Evolutionary conservation across 2,888 invertebrate species (phyloP).

Genomic region (Diarsia mendica): DNA sequence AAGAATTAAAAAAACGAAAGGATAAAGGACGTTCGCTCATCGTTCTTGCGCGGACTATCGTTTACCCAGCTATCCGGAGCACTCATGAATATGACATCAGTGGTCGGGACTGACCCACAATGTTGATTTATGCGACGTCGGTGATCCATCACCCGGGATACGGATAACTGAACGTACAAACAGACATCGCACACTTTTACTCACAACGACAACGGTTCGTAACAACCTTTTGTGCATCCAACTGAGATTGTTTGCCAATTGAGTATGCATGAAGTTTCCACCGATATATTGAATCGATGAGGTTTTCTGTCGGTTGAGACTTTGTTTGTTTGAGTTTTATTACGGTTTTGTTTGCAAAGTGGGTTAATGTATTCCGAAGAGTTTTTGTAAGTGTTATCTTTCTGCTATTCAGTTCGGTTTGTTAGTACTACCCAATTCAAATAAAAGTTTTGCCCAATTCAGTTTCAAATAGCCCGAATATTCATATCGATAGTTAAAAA

Average conservation of each 20-base stretch:
- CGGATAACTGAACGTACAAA: slow-evolving; percentile 68
- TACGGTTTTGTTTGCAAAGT: slow-evolving; percentile 60
- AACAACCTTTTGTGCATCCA: slow-evolving; percentile 68
- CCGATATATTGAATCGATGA: slow-evolving; percentile 74
- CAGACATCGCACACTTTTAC: slow-evolving; percentile 72
- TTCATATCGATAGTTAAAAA: background rate
- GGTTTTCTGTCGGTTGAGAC: slow-evolving; percentile 67
- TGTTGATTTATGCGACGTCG: slow-evolving; percentile 83
- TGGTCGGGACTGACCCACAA: slow-evolving; percentile 77
- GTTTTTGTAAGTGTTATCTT: slow-evolving; percentile 42
- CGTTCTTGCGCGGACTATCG: slow-evolving; percentile 73
- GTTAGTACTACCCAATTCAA: slow-evolving; percentile 4
- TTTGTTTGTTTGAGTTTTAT: slow-evolving; percentile 65
- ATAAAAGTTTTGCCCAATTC: slow-evolving; percentile 8
- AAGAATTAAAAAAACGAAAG: slow-evolving; percentile 78
- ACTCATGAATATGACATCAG: slow-evolving; percentile 89
- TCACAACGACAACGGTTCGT: slow-evolving; percentile 66
- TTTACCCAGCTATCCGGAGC: slow-evolving; percentile 71
- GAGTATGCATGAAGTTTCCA: slow-evolving; percentile 78
- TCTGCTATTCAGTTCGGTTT: slow-evolving; percentile 17
- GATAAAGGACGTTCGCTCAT: slow-evolving; percentile 73
- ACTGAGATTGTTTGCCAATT: slow-evolving; percentile 75
- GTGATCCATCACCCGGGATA: slow-evolving; percentile 82
- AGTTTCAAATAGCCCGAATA: slow-evolving; percentile 3
- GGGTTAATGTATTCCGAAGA: slow-evolving; percentile 59